These are phyloP conservation scores for Pycnonotus jocosus DNA, from an alignment of 2,113 vertebrate species.

Conservation along the genomic window DNA sequence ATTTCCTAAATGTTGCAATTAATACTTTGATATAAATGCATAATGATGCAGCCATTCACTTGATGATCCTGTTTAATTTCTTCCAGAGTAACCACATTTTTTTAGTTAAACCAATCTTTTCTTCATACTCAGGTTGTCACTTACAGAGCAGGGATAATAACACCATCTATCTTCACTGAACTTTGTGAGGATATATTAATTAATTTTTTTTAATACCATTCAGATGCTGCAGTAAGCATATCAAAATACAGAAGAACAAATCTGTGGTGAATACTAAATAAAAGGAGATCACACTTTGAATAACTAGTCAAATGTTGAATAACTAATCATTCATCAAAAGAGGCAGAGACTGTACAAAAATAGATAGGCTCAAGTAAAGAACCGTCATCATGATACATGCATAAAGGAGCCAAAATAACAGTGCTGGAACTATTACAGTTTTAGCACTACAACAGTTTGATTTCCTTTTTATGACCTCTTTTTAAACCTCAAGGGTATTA, in stretches of 20 bases:
- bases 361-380: background rate
- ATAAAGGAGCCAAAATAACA: background rate
- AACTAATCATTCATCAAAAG: background rate
- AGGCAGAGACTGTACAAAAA: background rate
- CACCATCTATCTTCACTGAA: background rate
- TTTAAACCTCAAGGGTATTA: background rate
- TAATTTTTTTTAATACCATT: background rate
- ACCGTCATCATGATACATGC: background rate
- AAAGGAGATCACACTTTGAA: background rate
- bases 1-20: background rate
- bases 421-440: background rate
- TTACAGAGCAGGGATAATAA: background rate
- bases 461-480: background rate
- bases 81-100: background rate
- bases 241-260: background rate
- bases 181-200: background rate
- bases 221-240: background rate
- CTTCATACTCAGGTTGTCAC: background rate
- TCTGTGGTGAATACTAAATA: background rate
- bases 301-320: background rate
- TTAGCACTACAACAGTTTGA: background rate
- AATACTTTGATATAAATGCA: background rate
- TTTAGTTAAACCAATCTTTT: background rate
- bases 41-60: background rate
- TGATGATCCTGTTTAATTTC: background rate